Evolutionary conservation across 2,797 vertebrate genomes (phyloP).

Genomic region (Emys orbicularis): DNA sequence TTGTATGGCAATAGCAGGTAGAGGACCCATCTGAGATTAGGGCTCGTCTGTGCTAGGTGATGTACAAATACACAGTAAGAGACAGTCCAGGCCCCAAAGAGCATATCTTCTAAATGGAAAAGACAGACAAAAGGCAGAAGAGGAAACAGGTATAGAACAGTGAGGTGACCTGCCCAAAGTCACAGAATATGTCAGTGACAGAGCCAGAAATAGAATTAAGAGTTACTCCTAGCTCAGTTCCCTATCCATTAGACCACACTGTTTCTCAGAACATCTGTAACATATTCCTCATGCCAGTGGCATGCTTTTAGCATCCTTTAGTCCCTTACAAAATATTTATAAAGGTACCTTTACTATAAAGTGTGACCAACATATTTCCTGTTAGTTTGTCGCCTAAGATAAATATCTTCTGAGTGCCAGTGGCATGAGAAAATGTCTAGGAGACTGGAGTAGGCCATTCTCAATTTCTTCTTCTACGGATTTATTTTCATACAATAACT

Average conservation of each 20-base stretch:
- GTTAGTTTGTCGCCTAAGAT: not conserved
- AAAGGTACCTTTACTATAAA: not conserved
- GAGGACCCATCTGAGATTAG: not conserved
- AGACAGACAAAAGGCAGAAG: not conserved
- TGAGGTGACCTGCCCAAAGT: not conserved
- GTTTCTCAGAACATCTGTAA: not conserved
- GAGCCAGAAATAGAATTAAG: not conserved
- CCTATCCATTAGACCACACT: not conserved
- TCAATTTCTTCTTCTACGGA: slow-evolving; percentile 12
- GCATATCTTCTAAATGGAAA: not conserved
- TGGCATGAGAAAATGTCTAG: not conserved
- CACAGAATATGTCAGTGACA: not conserved
- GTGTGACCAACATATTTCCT: not conserved
- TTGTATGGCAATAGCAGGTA: not conserved
- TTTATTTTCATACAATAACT: slow-evolving; percentile 16
- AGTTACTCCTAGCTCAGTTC: not conserved
- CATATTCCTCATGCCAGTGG: not conserved
- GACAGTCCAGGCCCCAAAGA: not conserved
- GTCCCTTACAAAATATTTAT: not conserved
- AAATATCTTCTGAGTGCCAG: not conserved
- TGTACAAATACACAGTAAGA: not conserved
- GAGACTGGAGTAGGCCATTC: not conserved
- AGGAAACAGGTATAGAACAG: not conserved
- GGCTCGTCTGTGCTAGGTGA: not conserved
- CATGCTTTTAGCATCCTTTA: not conserved